Conservation (phyloP, 1,140 invertebrate species). For the Macrobrachium nipponense region DNA sequence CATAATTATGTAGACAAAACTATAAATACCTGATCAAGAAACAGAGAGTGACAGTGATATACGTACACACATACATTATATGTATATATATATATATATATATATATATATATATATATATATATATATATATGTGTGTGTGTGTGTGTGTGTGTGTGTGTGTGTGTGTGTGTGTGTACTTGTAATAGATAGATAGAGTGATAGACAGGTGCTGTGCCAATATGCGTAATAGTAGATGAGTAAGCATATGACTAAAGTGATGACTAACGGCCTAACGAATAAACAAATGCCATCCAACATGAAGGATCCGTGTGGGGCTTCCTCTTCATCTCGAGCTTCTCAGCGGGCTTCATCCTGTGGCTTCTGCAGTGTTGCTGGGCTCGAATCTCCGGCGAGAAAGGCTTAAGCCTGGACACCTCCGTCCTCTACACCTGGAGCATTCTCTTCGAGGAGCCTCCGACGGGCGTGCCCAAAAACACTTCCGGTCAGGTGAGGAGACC, state of each 20-base stretch:
- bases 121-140: no score
- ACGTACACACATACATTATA: no score
- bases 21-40: no score
- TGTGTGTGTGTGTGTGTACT: no score
- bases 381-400: background rate
- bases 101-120: no score
- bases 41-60: no score
- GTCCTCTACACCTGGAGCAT: slow-evolving; percentile 47
- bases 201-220: background rate
- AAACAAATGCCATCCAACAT: background rate
- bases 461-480: slow-evolving; percentile 30
- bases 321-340: slow-evolving; percentile 19
- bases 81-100: no score
- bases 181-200: background rate
- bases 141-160: no score
- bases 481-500: slow-evolving; percentile 27
- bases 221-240: no score
- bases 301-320: slow-evolving; percentile 34
- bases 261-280: background rate
- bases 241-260: background rate
- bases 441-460: slow-evolving; percentile 39
- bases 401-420: slow-evolving; percentile 25
- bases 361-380: slow-evolving; percentile 21
- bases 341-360: slow-evolving; percentile 39
- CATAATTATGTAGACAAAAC: no score